Evolutionary conservation across 2,113 vertebrate species (phyloP).

Genomic region (Cyphomyrus discorhynchus): DNA sequence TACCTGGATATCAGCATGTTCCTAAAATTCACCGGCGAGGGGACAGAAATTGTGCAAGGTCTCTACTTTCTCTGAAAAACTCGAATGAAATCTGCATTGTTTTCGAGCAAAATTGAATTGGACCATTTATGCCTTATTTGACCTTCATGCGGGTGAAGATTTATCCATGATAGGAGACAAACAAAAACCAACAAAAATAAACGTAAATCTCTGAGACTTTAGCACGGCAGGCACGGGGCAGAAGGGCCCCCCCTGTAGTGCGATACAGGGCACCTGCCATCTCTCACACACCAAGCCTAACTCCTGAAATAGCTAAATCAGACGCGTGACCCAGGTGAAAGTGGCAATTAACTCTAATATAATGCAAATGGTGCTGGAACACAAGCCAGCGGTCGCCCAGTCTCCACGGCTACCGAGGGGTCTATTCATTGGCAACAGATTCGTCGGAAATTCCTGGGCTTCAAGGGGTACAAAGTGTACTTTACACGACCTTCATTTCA

Average conservation of each 20-base stretch:
- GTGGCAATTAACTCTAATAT: neutral
- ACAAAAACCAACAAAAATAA: neutral
- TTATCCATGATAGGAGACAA: neutral
- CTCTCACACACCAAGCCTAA: neutral
- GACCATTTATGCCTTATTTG: neutral
- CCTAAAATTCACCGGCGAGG: neutral
- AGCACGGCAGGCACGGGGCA: neutral
- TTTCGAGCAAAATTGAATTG: neutral
- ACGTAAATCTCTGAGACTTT: neutral
- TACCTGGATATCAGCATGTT: neutral
- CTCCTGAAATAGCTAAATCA: neutral
- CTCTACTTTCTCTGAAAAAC: neutral
- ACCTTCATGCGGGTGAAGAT: neutral
- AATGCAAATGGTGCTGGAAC: neutral
- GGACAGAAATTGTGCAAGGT: neutral
- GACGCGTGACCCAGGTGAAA: neutral
- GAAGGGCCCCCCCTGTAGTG: neutral
- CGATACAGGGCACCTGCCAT: neutral
- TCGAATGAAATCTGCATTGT: neutral
- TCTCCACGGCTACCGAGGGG: neutral
- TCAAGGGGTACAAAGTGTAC: neutral
- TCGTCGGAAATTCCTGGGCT: neutral
- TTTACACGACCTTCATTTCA: neutral
- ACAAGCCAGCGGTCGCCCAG: neutral
- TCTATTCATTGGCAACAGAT: neutral